phyloP scores from a whole-genome alignment of 2,113 vertebrate species.

The Pelmatolapia mariae region DNA sequence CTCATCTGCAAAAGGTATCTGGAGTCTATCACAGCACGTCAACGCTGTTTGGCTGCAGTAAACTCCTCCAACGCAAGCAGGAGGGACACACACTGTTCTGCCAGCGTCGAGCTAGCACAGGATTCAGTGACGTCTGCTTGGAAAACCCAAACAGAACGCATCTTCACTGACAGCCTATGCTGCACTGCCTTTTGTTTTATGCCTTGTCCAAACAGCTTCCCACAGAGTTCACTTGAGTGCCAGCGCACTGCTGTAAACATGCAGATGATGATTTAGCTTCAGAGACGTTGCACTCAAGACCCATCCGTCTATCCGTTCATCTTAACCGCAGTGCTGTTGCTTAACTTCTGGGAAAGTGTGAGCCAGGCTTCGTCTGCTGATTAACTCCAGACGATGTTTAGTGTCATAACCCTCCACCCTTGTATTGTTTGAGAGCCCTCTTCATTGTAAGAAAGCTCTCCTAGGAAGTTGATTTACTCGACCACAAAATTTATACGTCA shows the following conservation, averaged over 20 bases:
- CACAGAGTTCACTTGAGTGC: not conserved
- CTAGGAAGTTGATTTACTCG: not conserved
- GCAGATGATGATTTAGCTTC: not conserved
- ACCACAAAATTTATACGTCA: not conserved
- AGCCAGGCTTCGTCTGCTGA: not conserved
- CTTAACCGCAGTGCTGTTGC: not conserved
- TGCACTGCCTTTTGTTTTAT: not conserved
- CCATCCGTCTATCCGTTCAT: not conserved
- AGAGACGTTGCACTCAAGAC: not conserved
- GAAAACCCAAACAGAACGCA: not conserved
- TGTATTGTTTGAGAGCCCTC: not conserved
- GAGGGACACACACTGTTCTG: not conserved
- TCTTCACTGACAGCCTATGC: not conserved
- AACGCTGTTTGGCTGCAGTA: not conserved
- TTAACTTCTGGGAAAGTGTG: not conserved
- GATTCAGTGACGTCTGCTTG: not conserved
- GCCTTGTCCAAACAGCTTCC: slow-evolving; percentile 34
- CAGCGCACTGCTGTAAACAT: slow-evolving; percentile 1
- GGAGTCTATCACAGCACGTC: not conserved
- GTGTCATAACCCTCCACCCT: not conserved
- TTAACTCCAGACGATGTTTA: slow-evolving; percentile 1
- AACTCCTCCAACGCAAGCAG: not conserved
- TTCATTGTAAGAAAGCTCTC: not conserved
- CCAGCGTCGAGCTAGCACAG: not conserved
- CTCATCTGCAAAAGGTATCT: slow-evolving; percentile 12